phyloP scores from a whole-genome alignment of 2,888 invertebrate genomes.

The Diogma glabrata region DNA sequence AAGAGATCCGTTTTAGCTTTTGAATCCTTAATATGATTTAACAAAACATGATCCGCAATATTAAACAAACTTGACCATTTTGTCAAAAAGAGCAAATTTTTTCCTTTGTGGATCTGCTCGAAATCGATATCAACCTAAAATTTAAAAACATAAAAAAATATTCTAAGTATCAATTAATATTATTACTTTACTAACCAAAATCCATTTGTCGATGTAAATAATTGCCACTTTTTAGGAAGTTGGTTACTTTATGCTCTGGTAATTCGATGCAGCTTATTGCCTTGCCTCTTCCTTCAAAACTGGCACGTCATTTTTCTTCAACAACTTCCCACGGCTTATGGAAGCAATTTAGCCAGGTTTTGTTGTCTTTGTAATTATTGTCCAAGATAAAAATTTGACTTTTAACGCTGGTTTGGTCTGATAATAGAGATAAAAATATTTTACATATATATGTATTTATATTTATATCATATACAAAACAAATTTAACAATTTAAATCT shows the following conservation, averaged over 20 bases:
- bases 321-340: not conserved
- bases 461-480: too few relatives aligned
- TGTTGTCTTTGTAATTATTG: too few relatives aligned
- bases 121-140: slow-evolving; percentile 3
- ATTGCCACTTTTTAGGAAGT: not conserved
- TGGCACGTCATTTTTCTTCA: not conserved
- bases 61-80: not conserved
- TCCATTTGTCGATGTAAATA: not conserved
- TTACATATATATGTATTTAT: too few relatives aligned
- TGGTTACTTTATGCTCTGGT: not conserved
- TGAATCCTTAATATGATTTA: not conserved
- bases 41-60: not conserved
- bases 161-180: not conserved
- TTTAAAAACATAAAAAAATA: not conserved
- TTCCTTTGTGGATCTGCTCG: not conserved
- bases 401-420: too few relatives aligned
- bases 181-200: not conserved
- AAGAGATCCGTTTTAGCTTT: not conserved
- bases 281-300: not conserved
- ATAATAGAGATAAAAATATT: too few relatives aligned
- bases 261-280: not conserved
- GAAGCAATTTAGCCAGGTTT: not conserved
- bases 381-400: too few relatives aligned
- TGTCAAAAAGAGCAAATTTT: not conserved
- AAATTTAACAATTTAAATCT: too few relatives aligned